Evolutionary conservation across 2,797 vertebrate genomes (phyloP), one percentile per base, ranked within the genome.

Genomic region (Rachycentron canadum): DNA sequence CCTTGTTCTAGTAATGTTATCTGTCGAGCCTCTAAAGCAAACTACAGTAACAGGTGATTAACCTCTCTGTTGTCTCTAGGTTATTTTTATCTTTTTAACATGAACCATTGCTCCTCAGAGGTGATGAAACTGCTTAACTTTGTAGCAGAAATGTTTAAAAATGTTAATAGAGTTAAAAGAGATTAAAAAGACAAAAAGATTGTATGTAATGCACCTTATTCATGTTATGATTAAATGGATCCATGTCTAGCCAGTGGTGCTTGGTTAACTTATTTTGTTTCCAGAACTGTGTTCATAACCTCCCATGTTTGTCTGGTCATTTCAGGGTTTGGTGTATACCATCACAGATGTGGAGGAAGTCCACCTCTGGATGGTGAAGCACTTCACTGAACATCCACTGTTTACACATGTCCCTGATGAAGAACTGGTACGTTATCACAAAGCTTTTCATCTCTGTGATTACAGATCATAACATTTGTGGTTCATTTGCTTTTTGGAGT

Each of bases 341-440:
- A 96, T 96, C 69, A 98, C 97, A 0, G 97, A 98, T 69, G 97
- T 98, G 79, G 94, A 95, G 79, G 97, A 98, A 68, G 95, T 98
- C 1, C 96, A 98, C 59, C 50, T 94, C 23, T 98, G 97, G 97
- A 98, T 98, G 94, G 95, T 96, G 66, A 96, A 94, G 76, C 97
- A 98, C 81, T 98, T 98, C 77, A 94, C 88, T 21, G 95, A 96
- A 76, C 97, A 98, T 87, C 96, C 96, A 0, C 93, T 98, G 50
- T 98, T 98, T 80, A 84, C 92, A 69, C 93, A 90, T 4, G 96
- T 97, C 57, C 69, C 94, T 0, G 89, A 96, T 26, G 95, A 95
- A 23, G 92, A 97, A 10, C 93, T 98, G 96, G 97, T 97, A 93
- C 0, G 87, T 82, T 56, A 47, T 63, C 43, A 4, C 62, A 56